Percentiles rank a stretch among this genome's conserved stretches.
Evolutionary conservation across 2,113 vertebrate genomes (phyloP).

Genomic region (Marmota flaviventris): DNA sequence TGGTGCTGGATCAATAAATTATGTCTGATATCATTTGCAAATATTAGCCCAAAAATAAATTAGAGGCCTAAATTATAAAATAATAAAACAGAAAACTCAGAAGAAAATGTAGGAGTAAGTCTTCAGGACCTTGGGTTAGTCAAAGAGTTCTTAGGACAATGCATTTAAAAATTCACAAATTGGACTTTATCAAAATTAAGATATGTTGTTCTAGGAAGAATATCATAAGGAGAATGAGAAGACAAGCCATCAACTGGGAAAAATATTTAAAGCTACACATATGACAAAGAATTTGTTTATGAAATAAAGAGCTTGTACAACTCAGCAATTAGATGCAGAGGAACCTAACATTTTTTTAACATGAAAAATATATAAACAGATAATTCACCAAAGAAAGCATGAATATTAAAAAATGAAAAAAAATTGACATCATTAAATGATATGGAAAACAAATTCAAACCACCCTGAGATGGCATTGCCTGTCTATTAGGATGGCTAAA

Average conservation of each 20-base stretch:
- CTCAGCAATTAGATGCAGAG: neutral
- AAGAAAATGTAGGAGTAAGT: neutral
- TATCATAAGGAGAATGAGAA: neutral
- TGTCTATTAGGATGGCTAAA: neutral
- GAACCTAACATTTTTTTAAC: neutral
- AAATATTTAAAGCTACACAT: neutral
- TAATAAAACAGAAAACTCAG: constrained; percentile 29
- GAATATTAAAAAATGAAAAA: neutral
- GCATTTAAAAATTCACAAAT: neutral
- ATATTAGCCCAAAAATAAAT: neutral
- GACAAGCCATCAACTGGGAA: neutral
- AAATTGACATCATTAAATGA: neutral
- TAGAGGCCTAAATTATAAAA: neutral
- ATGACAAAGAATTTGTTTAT: neutral
- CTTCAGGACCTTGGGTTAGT: neutral
- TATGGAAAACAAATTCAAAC: neutral
- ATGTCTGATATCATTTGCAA: neutral
- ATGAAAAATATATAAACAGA: neutral
- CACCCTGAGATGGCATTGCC: neutral
- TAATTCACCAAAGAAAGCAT: neutral
- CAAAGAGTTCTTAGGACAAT: constrained; percentile 15
- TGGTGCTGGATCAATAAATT: neutral
- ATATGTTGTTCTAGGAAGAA: neutral
- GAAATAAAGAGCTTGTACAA: neutral
- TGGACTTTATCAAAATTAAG: constrained; percentile 3